phyloP scores from a whole-genome alignment of 2,113 vertebrate species.

The Vombatus ursinus region DNA sequence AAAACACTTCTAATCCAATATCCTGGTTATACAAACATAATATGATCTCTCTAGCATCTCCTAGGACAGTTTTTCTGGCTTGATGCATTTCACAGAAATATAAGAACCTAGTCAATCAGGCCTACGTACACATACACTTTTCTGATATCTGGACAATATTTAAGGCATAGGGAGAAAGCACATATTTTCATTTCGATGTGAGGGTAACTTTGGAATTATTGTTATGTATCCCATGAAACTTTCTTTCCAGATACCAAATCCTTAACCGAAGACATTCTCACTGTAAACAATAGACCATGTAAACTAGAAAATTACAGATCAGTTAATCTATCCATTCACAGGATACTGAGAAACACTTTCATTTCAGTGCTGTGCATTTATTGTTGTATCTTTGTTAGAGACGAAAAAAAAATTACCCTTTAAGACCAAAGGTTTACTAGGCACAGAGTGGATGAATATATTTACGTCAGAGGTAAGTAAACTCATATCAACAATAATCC shows the following conservation, averaged over 20 bases:
- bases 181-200: not conserved
- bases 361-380: not conserved
- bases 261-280: not conserved
- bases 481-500: not conserved
- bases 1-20: not conserved
- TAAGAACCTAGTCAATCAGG: not conserved
- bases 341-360: not conserved
- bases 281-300: not conserved
- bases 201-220: conserved; percentile 22
- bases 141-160: not conserved
- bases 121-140: not conserved
- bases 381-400: not conserved
- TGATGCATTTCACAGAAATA: conserved; percentile 5
- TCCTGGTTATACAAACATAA: not conserved
- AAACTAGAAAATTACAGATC: not conserved
- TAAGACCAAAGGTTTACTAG: conserved; percentile 9
- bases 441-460: not conserved
- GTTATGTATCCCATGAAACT: not conserved
- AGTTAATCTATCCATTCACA: not conserved
- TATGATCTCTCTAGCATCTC: not conserved
- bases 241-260: not conserved
- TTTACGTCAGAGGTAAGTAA: not conserved
- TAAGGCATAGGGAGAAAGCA: not conserved
- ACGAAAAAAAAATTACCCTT: conserved; percentile 3
- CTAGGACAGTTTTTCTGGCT: not conserved